Conservation (phyloP, 2,888 invertebrate genomes). For the Lepeophtheirus nordmannii region DNA sequence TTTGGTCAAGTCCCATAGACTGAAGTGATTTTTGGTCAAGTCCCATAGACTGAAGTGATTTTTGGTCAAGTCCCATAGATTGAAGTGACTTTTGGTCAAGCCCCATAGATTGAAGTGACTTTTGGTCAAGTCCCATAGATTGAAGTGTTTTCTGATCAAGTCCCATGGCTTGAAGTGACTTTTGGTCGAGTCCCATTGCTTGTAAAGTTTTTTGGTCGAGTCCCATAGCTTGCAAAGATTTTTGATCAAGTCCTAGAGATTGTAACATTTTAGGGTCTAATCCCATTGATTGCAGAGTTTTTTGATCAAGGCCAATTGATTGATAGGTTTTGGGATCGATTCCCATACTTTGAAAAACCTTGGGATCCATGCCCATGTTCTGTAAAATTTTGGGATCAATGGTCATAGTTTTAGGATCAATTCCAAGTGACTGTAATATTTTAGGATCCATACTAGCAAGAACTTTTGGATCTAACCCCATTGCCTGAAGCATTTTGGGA, state of each 20-base stretch:
- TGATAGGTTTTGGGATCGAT: constrained; percentile 25
- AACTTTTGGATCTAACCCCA: constrained; percentile 22
- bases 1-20: constrained; percentile 26
- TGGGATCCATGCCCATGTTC: constrained; percentile 26
- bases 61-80: constrained; percentile 26
- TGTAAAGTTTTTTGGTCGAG: constrained; percentile 27
- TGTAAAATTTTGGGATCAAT: constrained; percentile 27
- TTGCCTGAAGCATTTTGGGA: constrained; percentile 16
- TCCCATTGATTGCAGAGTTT: constrained; percentile 24
- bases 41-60: constrained; percentile 25
- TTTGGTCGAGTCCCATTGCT: constrained; percentile 26
- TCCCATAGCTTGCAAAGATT: constrained; percentile 19
- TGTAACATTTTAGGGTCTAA: constrained; percentile 26
- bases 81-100: constrained; percentile 26
- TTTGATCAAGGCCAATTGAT: constrained; percentile 26
- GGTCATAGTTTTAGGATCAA: constrained; percentile 18
- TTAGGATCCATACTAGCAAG: constrained; percentile 25
- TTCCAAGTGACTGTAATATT: constrained; percentile 23
- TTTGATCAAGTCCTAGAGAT: constrained; percentile 26
- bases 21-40: constrained; percentile 27
- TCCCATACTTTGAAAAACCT: constrained; percentile 25
- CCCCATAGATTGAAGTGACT: constrained; percentile 19
- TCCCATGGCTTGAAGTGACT: constrained; percentile 10
- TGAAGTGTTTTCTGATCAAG: constrained; percentile 25
- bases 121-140: constrained; percentile 21